A percentile compares a stretch with the other conserved stretches of the same genome.
Evolutionary conservation across 2,888 invertebrate species (phyloP).

Genomic region (Magallana nippona): DNA sequence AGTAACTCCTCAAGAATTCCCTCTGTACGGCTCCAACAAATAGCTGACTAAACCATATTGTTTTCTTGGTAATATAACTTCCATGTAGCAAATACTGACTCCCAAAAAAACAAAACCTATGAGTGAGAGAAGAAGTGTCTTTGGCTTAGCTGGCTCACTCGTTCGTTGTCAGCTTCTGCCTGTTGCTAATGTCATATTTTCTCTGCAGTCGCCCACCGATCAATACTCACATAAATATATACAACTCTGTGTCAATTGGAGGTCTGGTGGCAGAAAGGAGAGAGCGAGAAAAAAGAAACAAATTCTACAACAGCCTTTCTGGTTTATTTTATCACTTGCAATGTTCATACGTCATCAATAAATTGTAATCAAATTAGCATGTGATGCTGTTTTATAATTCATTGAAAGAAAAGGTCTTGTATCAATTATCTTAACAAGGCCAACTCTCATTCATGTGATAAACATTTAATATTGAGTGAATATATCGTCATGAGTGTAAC

Average conservation of each 20-base stretch:
- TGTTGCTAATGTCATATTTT: slow-evolving; percentile 35
- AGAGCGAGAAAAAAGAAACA: neutral
- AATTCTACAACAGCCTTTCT: neutral
- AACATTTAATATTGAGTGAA: no score
- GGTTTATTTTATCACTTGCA: neutral
- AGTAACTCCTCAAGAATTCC: neutral
- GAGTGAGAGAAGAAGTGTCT: neutral
- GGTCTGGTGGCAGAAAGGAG: neutral
- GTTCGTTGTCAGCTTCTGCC: slow-evolving; percentile 5
- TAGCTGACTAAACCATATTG: neutral
- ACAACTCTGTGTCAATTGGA: slow-evolving; percentile 17
- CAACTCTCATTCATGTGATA: no score
- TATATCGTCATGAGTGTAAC: no score
- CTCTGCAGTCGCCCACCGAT: slow-evolving; percentile 14
- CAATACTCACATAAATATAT: slow-evolving; percentile 24
- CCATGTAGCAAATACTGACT: slow-evolving; percentile 2
- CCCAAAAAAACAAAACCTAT: neutral
- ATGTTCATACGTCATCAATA: neutral
- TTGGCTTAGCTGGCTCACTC: neutral
- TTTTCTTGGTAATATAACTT: slow-evolving; percentile 1
- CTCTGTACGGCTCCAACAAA: neutral
- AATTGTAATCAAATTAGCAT: neutral
- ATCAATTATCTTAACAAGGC: neutral
- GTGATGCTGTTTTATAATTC: neutral
- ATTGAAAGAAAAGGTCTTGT: neutral